phyloP scores from a whole-genome alignment of 1,140 invertebrate genomes.

The Drosophila funebris region DNA sequence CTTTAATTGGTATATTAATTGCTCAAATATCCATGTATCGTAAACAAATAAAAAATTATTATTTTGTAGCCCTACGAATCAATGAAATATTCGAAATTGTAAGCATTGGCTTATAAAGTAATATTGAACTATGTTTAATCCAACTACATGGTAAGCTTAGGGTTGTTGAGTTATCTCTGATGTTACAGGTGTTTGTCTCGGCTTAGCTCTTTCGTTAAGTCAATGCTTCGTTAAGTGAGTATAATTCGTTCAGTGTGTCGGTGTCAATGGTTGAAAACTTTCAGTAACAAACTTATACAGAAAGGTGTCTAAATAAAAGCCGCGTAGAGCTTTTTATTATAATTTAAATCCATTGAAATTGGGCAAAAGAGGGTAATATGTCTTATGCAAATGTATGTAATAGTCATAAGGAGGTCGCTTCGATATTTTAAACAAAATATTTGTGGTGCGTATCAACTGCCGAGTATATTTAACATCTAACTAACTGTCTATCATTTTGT shows the following conservation, averaged over 20 bases:
- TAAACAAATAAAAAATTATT: too few species aligned
- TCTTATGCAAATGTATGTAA: too few species aligned
- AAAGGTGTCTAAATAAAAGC: not conserved
- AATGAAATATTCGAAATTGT: slow-evolving; percentile 9
- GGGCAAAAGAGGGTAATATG: too few species aligned
- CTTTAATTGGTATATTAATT: too few species aligned
- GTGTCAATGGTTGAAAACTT: not conserved
- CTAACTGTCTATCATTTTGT: too few species aligned
- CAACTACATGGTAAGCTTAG: not conserved
- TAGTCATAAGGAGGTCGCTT: too few species aligned
- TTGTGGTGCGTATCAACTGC: too few species aligned
- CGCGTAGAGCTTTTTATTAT: not conserved
- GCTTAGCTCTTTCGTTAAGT: not conserved
- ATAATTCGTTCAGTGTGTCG: not conserved
- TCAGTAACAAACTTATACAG: not conserved
- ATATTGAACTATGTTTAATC: not conserved
- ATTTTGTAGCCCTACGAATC: not conserved
- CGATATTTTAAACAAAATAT: too few species aligned
- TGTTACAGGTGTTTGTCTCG: not conserved
- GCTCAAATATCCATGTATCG: too few species aligned
- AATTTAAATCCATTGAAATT: not conserved
- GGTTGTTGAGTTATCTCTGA: not conserved
- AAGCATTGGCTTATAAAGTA: not conserved
- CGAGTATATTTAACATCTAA: too few species aligned
- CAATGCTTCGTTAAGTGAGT: not conserved